Percentiles rank a stretch among this genome's conserved stretches.
phyloP scores from a whole-genome alignment of 2,888 invertebrate genomes.

The Heliconius charithonia region DNA sequence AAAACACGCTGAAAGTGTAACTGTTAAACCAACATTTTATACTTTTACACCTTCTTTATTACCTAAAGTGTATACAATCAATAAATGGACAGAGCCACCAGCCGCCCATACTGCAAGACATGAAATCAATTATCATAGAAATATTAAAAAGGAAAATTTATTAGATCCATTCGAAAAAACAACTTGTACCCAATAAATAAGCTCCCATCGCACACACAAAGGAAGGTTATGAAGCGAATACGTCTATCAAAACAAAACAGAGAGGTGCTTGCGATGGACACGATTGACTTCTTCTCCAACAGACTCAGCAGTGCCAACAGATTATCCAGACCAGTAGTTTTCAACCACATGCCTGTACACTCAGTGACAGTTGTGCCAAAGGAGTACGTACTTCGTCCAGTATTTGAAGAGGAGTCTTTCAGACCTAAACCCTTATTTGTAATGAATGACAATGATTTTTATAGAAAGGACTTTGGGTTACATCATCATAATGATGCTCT shows the following conservation, averaged over 20 bases:
- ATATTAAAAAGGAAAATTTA: conserved; percentile 34
- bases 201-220: conserved; percentile 47
- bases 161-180: conserved; percentile 55
- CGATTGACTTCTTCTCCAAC: conserved; percentile 57
- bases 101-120: background rate
- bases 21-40: background rate
- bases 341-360: conserved; percentile 16
- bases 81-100: background rate
- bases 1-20: background rate
- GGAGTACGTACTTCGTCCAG: conserved; percentile 54
- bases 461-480: conserved; percentile 49
- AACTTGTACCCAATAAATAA: conserved; percentile 56
- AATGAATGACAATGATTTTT: conserved; percentile 51
- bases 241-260: conserved; percentile 52
- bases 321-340: background rate
- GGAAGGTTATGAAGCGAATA: conserved; percentile 55
- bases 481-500: conserved; percentile 49
- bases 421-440: conserved; percentile 53
- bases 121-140: conserved; percentile 34
- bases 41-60: background rate
- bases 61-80: background rate
- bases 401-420: conserved; percentile 50
- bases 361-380: conserved; percentile 45
- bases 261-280: conserved; percentile 55
- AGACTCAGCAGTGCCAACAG: conserved; percentile 36